Percentiles rank a stretch among this genome's conserved stretches.
phyloP scores from a whole-genome alignment of 2,797 vertebrate genomes.

The Babyrousa celebensis region DNA sequence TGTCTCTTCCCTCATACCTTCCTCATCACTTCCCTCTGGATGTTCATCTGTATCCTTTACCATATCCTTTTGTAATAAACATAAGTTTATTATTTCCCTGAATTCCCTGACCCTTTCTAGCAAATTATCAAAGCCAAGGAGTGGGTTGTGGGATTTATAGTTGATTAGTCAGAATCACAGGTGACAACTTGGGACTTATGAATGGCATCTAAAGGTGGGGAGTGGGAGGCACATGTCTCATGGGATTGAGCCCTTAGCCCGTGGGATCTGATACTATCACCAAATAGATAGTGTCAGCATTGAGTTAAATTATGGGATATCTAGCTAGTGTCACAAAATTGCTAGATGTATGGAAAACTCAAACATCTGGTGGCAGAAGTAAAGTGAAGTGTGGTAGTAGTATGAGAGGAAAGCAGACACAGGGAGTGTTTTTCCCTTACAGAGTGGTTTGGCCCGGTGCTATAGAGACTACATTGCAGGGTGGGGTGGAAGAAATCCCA shows the following conservation, averaged over 20 bases:
- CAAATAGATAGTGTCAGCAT: background rate
- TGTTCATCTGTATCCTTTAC: constrained; percentile 15
- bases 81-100: background rate
- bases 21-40: constrained; percentile 29
- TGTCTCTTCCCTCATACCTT: background rate
- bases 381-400: background rate
- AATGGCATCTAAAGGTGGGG: background rate
- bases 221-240: background rate
- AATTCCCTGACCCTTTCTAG: background rate
- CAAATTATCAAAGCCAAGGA: constrained; percentile 6
- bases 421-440: background rate
- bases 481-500: background rate
- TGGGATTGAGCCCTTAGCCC: background rate
- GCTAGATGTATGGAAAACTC: background rate
- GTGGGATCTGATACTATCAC: background rate
- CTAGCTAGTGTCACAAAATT: background rate
- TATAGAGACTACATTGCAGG: background rate
- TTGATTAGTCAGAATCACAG: background rate
- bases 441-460: background rate
- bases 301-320: constrained; percentile 19
- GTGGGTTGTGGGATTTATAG: background rate
- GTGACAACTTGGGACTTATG: background rate
- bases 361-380: background rate
- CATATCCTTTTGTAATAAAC: constrained; percentile 3
- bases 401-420: background rate